Percentiles rank a stretch among this genome's conserved stretches.
phyloP scores from a whole-genome alignment of 2,113 vertebrate species.

The Halichoeres trimaculatus region DNA sequence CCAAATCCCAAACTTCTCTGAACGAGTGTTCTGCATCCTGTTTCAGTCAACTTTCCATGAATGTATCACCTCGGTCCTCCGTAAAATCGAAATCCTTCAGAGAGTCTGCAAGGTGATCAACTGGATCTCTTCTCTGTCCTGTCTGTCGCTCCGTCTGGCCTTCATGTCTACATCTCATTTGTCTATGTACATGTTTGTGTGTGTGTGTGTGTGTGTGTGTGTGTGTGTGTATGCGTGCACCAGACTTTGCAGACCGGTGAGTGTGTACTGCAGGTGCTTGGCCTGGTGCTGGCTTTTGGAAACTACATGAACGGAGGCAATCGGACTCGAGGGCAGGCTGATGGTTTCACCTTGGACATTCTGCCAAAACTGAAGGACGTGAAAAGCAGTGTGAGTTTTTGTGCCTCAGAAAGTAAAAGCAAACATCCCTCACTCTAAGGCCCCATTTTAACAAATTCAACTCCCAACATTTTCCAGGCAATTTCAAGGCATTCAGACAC shows the following conservation, averaged over 20 bases:
- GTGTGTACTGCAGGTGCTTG: constrained; percentile 89
- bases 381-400: constrained; percentile 94
- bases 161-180: constrained; percentile 12
- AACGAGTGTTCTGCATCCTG: constrained; percentile 95
- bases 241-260: constrained; percentile 87
- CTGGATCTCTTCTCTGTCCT: constrained; percentile 4
- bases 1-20: constrained; percentile 95
- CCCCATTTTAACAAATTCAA: no score
- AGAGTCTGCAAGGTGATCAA: constrained; percentile 89
- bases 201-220: no score
- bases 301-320: constrained; percentile 99
- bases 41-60: constrained; percentile 95
- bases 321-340: constrained; percentile 93
- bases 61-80: constrained; percentile 88
- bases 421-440: constrained; percentile 24
- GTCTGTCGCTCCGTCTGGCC: neutral
- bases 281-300: constrained; percentile 93
- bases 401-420: constrained; percentile 22
- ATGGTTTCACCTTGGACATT: constrained; percentile 94
- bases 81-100: constrained; percentile 93
- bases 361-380: constrained; percentile 98
- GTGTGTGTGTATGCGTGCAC: neutral
- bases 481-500: no score
- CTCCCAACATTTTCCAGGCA: no score
- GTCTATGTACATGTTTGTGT: constrained; percentile 16